Conservation (phyloP, 2,888 invertebrate species). For the Agrilus mali region DNA sequence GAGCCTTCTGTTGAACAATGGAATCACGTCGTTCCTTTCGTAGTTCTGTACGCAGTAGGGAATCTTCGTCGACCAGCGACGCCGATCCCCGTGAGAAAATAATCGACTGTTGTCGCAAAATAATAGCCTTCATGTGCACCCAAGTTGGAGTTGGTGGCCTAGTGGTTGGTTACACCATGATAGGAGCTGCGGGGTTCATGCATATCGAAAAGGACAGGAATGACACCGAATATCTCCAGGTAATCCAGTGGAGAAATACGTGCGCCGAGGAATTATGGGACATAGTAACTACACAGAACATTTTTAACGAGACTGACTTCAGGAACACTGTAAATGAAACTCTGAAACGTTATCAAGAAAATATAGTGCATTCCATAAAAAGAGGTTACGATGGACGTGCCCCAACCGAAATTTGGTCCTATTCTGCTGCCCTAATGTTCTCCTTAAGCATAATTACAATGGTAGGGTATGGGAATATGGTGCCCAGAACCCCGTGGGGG, state of each 20-base stretch:
- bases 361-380: constrained; percentile 51
- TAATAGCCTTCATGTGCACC: constrained; percentile 85
- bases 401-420: constrained; percentile 66
- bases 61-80: constrained; percentile 52
- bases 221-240: constrained; percentile 36
- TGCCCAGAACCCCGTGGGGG: constrained; percentile 71
- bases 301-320: constrained; percentile 57
- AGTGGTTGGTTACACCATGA: constrained; percentile 75
- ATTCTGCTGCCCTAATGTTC: constrained; percentile 80
- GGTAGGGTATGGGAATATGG: constrained; percentile 84
- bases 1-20: constrained; percentile 5
- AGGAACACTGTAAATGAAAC: constrained; percentile 45
- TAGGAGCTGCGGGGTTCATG: constrained; percentile 73
- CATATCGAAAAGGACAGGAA: constrained; percentile 50
- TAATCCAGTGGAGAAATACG: constrained; percentile 38
- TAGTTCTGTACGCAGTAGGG: constrained; percentile 20
- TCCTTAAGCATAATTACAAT: constrained; percentile 80
- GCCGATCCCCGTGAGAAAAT: constrained; percentile 62
- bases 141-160: constrained; percentile 83
- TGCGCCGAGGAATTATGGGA: constrained; percentile 57
- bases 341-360: constrained; percentile 52
- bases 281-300: constrained; percentile 44
- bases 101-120: constrained; percentile 74
- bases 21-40: constrained; percentile 14
- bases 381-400: constrained; percentile 56